These are phyloP conservation scores for Diarsia rubi DNA, from an alignment of 2,888 invertebrate species.

Conservation along the genomic window DNA sequence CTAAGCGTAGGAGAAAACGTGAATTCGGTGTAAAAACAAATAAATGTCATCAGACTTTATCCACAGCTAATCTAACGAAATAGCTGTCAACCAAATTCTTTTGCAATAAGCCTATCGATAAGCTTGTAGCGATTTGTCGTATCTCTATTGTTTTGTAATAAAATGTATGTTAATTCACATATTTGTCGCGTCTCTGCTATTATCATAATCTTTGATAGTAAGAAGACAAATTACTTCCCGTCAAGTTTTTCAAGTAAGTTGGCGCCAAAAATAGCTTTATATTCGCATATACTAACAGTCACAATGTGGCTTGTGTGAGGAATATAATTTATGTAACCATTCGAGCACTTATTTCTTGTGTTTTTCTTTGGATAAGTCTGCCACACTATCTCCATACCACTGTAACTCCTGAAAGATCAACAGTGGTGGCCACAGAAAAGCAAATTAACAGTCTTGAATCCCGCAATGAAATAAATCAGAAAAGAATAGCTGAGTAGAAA, in stretches of 20 bases:
- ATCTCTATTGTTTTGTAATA: constrained; percentile 26
- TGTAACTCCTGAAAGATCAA: no score
- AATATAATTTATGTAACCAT: no score
- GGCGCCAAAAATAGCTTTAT: constrained; percentile 2
- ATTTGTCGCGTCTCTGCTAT: constrained; percentile 6
- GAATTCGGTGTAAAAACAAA: neutral
- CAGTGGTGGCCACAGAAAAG: no score
- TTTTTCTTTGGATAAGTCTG: no score
- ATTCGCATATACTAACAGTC: neutral
- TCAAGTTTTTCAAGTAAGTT: neutral
- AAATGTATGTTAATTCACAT: constrained; percentile 25
- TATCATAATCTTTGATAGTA: constrained; percentile 28
- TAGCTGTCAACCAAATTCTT: constrained; percentile 22
- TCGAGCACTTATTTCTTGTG: no score
- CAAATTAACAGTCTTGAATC: no score
- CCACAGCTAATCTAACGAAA: constrained; percentile 17
- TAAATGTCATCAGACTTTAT: constrained; percentile 12
- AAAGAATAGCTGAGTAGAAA: no score
- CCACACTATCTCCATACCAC: no score
- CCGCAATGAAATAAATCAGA: no score
- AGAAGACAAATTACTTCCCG: constrained; percentile 8
- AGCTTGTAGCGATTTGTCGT: constrained; percentile 9
- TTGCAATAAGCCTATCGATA: constrained; percentile 25
- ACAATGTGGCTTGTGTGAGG: no score
- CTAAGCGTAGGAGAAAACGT: neutral